Conservation (phyloP, 23 tunicate species). For the Ascidia mentula region DNA sequence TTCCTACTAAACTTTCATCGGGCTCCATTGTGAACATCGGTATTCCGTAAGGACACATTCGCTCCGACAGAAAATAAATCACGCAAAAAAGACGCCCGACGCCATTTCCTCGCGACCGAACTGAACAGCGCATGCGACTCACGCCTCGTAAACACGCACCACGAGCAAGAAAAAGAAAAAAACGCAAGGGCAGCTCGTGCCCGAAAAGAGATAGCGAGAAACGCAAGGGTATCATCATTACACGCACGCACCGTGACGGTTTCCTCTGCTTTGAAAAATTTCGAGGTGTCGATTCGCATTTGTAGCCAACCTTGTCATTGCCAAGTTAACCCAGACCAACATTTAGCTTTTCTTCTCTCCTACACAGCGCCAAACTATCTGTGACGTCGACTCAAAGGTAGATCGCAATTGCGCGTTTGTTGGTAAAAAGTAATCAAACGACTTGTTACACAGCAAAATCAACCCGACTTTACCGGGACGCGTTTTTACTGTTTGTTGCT, state of each 20-base stretch:
- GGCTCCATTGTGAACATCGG: too few species aligned
- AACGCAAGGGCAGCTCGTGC: not conserved
- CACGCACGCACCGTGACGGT: conserved; percentile 7
- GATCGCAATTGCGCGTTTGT: too few species aligned
- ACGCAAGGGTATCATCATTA: conserved; percentile 11
- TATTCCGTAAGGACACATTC: too few species aligned
- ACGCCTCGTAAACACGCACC: not conserved
- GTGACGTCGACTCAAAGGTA: too few species aligned
- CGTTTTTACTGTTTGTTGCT: too few species aligned
- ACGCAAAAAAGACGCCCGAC: not conserved
- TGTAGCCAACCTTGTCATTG: not conserved
- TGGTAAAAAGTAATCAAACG: too few species aligned
- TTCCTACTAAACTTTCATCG: too few species aligned
- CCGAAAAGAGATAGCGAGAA: conserved; percentile 5
- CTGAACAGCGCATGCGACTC: conserved; percentile 1
- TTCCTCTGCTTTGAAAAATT: conserved; percentile 8
- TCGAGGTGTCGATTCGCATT: not conserved
- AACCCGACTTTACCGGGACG: too few species aligned
- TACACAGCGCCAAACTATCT: too few species aligned
- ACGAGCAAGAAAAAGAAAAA: not conserved
- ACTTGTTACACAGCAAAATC: too few species aligned
- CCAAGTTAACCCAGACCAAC: not conserved
- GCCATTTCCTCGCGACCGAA: conserved; percentile 2
- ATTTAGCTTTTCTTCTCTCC: too few species aligned
- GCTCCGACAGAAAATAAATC: not conserved